A percentile compares a stretch with the other conserved stretches of the same genome.
Evolutionary conservation across 2,797 vertebrate genomes (phyloP).

Genomic region (Danio aesculapii): DNA sequence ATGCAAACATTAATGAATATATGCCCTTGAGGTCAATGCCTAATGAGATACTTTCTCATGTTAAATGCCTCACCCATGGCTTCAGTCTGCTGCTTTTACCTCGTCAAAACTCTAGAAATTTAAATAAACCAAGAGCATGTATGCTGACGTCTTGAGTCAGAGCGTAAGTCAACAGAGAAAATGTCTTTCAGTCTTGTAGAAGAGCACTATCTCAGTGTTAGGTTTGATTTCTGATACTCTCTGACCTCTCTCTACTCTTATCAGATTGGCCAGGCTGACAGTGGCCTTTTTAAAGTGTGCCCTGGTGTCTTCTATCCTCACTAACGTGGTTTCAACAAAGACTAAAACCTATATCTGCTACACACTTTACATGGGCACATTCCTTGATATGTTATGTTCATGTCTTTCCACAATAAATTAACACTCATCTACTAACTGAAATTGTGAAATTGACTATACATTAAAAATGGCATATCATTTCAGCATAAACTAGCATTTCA

Average conservation of each 20-base stretch:
- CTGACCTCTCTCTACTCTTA: conserved; percentile 53
- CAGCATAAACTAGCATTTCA: too few species aligned
- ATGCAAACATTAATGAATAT: conserved; percentile 14
- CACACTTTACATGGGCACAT: not conserved
- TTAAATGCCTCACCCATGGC: not conserved
- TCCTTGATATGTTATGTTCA: not conserved
- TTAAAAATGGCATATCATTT: too few species aligned
- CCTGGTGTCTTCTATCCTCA: conserved; percentile 5
- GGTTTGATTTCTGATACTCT: conserved; percentile 54
- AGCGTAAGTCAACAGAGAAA: conserved; percentile 6
- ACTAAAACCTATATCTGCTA: conserved; percentile 20
- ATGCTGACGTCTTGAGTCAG: conserved; percentile 24
- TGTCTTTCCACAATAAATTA: not conserved
- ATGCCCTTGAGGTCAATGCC: not conserved
- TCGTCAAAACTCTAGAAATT: not conserved
- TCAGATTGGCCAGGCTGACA: conserved; percentile 55
- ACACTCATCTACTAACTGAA: too few species aligned
- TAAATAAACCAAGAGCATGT: conserved; percentile 26
- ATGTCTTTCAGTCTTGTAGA: not conserved
- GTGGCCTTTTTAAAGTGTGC: conserved; percentile 26
- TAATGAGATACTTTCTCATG: not conserved
- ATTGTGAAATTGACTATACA: too few species aligned
- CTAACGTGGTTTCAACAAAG: conserved; percentile 29
- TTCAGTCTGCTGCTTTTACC: not conserved
- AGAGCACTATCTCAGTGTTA: conserved; percentile 43